phyloP scores from a whole-genome alignment of 2,888 invertebrate genomes.

The Pyrocoelia pectoralis region DNA sequence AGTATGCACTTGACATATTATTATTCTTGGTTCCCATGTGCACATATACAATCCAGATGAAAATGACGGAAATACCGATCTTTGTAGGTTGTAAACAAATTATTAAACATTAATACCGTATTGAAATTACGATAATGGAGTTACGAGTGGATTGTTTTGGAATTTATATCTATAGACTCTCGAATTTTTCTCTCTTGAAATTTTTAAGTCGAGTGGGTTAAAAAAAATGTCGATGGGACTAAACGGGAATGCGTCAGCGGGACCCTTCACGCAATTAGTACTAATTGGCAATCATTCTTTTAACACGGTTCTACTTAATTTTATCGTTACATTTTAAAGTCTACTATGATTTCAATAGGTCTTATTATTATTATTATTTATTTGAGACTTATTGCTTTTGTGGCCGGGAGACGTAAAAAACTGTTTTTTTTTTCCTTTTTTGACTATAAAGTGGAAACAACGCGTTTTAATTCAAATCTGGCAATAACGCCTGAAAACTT shows the following conservation, averaged over 20 bases:
- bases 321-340: too few relatives aligned
- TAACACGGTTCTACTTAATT: too few relatives aligned
- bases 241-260: not conserved
- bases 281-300: too few relatives aligned
- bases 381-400: too few relatives aligned
- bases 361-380: too few relatives aligned
- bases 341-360: too few relatives aligned
- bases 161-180: conserved; percentile 18
- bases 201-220: conserved; percentile 18
- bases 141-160: conserved; percentile 23
- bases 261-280: too few relatives aligned
- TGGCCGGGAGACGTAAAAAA: too few relatives aligned
- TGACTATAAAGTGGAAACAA: too few relatives aligned
- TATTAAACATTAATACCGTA: conserved; percentile 30
- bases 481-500: too few relatives aligned
- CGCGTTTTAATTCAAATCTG: too few relatives aligned
- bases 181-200: conserved; percentile 19
- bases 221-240: not conserved
- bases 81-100: conserved; percentile 32
- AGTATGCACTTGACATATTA: conserved; percentile 22
- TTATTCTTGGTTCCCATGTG: conserved; percentile 26
- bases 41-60: conserved; percentile 17
- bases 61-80: conserved; percentile 23
- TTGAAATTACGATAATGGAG: conserved; percentile 29
- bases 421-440: too few relatives aligned